Percentiles rank a stretch among this genome's conserved stretches.
Conservation (phyloP, 2,113 vertebrate species). For the Laterallus jamaicensis region DNA sequence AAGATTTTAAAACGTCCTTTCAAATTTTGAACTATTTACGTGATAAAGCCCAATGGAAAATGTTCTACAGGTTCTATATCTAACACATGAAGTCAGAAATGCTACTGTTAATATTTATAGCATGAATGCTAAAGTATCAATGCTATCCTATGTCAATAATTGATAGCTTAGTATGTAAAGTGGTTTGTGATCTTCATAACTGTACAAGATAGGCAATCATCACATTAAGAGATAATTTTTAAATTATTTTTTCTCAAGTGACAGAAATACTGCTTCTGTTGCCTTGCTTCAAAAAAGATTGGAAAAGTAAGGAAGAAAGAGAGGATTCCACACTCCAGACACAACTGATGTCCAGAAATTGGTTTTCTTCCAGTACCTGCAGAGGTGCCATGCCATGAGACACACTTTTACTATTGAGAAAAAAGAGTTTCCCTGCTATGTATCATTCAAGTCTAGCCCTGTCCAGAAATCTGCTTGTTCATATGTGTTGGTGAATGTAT, state of each 20-base stretch:
- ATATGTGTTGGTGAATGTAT: too few relatives aligned
- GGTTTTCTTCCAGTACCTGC: not conserved
- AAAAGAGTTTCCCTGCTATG: not conserved
- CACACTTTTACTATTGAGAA: not conserved
- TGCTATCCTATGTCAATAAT: not conserved
- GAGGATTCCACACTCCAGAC: not conserved
- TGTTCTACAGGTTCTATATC: not conserved
- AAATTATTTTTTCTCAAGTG: not conserved
- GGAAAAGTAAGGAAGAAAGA: not conserved
- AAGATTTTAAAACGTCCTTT: not conserved
- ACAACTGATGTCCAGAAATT: not conserved
- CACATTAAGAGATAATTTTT: not conserved
- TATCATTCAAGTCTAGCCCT: not conserved
- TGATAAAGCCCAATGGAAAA: not conserved
- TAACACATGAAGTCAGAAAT: not conserved
- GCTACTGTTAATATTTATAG: not conserved
- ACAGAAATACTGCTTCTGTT: not conserved
- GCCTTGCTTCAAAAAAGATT: not conserved
- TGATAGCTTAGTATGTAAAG: not conserved
- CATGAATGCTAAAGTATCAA: not conserved
- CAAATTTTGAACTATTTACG: not conserved
- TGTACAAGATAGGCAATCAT: not conserved
- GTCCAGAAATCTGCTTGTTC: too few relatives aligned
- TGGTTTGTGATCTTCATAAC: not conserved
- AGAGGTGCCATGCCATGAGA: not conserved